These are phyloP conservation scores for Choristoneura fumiferana DNA, from an alignment of 1,140 invertebrate genomes.

Conservation along the genomic window DNA sequence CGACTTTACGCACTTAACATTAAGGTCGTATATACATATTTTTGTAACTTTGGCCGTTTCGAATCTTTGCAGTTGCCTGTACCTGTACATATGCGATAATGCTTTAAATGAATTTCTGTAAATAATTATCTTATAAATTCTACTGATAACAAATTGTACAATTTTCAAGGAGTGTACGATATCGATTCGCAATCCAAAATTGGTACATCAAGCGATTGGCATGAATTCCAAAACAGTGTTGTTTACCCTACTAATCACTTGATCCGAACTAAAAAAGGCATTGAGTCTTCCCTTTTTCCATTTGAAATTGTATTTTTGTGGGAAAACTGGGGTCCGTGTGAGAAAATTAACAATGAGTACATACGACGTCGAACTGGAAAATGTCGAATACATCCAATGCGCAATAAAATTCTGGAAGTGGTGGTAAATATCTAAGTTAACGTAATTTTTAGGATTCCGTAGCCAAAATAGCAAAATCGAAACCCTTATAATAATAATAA, in stretches of 20 bases:
- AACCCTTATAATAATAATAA: no score
- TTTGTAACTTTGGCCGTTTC: no score
- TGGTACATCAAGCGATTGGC: constrained; percentile 11
- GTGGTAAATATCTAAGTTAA: neutral
- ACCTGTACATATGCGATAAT: no score
- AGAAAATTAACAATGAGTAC: constrained; percentile 50
- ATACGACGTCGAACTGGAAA: constrained; percentile 43
- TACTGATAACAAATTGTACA: no score
- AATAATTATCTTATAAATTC: no score
- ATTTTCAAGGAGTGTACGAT: constrained; percentile 26
- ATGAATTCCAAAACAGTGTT: neutral
- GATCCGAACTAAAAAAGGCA: constrained; percentile 37
- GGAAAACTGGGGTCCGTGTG: constrained; percentile 50
- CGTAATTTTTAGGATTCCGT: constrained; percentile 20
- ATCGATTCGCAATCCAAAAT: constrained; percentile 15
- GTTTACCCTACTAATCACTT: constrained; percentile 33
- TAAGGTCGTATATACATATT: no score
- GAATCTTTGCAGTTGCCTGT: no score
- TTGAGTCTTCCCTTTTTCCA: constrained; percentile 30
- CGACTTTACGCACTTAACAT: no score
- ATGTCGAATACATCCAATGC: constrained; percentile 42
- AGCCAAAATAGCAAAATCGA: no score
- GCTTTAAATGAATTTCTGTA: no score
- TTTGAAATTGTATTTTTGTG: constrained; percentile 54
- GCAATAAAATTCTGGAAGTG: neutral